Evolutionary conservation across 2,888 invertebrate genomes (phyloP), one percentile per base, ranked within the genome.

Genomic region (Tortricodes alternella): DNA sequence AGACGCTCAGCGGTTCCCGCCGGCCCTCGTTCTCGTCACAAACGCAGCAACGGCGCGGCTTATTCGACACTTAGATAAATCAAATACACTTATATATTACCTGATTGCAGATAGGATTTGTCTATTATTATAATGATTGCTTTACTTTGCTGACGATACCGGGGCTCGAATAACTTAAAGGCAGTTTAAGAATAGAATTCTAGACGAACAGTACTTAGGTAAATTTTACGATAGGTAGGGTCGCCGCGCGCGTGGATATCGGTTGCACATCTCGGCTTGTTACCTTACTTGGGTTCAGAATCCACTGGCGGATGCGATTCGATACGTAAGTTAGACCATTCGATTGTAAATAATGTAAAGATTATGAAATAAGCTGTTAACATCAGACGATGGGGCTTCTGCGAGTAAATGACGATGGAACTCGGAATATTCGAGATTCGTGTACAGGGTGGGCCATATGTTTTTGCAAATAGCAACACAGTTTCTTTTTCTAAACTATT

Each of bases 181-280:
- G 55, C 49, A 49, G 50, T 56, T 50, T 50, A 50, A 56, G 55
- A 49, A 56, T 56, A 44, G 49, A 50, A 56, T 56, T 56, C 65
- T 66, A 67, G 63, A 68, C 66, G 68, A n/a, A 65, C 73, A 73
- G 79, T 80, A 79, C 80, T 81, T 80, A 80, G 81, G 66, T 76
- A 77, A 77, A 78, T 78, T 74, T 73, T 46, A 77, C 63, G 64
- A 58, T 65, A 63, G 60, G 61, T 68, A 65, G 51, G 57, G 19
- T 39, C 46, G n/a, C 11, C 2, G 9, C 9, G 18, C n/a, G n/a
- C 27, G 29, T n/a, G 27, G 9, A 4, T 3, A 4, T 4, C 29
- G 29, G 29, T 11, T 5, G 6, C 2, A n/a, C 23, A 23, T 3
- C 38, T 50, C 34, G 50, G 23, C 32, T 23, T 23, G 34, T 51